Conservation (phyloP, 2,888 invertebrate genomes). For the Anorthoa munda region DNA sequence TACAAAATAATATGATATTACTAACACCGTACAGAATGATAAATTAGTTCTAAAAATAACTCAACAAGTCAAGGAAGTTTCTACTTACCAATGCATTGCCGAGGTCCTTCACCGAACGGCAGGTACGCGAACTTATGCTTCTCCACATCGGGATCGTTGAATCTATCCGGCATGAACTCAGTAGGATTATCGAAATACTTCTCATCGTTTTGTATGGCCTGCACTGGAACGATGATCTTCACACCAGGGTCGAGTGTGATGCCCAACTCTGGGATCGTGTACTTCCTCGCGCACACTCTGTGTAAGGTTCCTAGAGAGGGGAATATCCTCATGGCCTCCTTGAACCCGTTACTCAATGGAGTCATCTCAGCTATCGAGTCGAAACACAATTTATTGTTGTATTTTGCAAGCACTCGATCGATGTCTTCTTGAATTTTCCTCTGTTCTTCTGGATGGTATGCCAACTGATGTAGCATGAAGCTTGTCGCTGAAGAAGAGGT, state of each 20-base stretch:
- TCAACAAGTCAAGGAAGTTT: no score
- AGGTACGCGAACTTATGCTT: constrained; percentile 73
- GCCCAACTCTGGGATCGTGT: constrained; percentile 74
- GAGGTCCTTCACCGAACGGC: constrained; percentile 81
- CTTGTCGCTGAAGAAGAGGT: constrained; percentile 86
- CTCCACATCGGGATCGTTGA: constrained; percentile 62
- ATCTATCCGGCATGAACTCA: constrained; percentile 77
- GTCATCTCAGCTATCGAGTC: constrained; percentile 79
- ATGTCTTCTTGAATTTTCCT: constrained; percentile 80
- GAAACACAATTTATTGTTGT: constrained; percentile 78
- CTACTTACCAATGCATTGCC: constrained; percentile 80
- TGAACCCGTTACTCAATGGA: constrained; percentile 75
- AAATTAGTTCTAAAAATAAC: neutral
- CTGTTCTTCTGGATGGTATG: constrained; percentile 82
- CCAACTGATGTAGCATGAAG: constrained; percentile 81
- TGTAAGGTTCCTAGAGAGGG: constrained; percentile 77
- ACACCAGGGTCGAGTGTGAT: constrained; percentile 80
- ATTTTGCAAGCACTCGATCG: constrained; percentile 75
- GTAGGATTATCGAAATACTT: constrained; percentile 78
- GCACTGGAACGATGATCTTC: constrained; percentile 77
- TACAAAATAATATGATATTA: neutral
- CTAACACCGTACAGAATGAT: neutral
- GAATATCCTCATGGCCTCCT: constrained; percentile 79
- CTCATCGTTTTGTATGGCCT: constrained; percentile 80
- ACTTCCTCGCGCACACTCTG: constrained; percentile 74